phyloP scores from a whole-genome alignment of 2,797 vertebrate species.

The Falco columbarius region DNA sequence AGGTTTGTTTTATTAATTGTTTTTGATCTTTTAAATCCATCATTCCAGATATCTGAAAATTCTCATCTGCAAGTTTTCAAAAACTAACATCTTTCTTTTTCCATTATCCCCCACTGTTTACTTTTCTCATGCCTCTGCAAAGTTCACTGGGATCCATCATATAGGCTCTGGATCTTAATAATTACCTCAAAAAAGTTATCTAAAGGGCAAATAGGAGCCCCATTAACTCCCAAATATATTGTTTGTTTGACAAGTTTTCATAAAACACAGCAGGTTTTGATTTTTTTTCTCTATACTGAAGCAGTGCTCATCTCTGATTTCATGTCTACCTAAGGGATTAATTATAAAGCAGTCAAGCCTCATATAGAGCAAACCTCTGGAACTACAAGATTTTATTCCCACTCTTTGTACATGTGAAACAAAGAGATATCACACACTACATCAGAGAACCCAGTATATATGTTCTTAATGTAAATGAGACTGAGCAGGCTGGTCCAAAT shows the following conservation, averaged over 20 bases:
- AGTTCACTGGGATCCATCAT: neutral
- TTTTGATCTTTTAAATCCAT: neutral
- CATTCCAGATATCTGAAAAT: neutral
- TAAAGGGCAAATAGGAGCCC: neutral
- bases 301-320: neutral
- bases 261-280: neutral
- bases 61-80: neutral
- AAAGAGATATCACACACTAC: neutral
- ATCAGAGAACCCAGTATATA: neutral
- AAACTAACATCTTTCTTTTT: neutral
- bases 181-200: neutral
- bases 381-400: neutral
- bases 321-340: neutral
- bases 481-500: neutral
- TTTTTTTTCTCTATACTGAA: neutral
- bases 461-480: neutral
- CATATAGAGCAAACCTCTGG: neutral
- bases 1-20: neutral
- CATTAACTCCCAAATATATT: neutral
- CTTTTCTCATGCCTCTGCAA: neutral
- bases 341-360: neutral
- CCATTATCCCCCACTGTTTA: rapidly evolving
- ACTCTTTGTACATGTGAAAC: neutral
- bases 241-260: neutral
- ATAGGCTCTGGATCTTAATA: neutral